Evolutionary conservation across 2,797 vertebrate genomes (phyloP).

Genomic region (Sparus aurata): DNA sequence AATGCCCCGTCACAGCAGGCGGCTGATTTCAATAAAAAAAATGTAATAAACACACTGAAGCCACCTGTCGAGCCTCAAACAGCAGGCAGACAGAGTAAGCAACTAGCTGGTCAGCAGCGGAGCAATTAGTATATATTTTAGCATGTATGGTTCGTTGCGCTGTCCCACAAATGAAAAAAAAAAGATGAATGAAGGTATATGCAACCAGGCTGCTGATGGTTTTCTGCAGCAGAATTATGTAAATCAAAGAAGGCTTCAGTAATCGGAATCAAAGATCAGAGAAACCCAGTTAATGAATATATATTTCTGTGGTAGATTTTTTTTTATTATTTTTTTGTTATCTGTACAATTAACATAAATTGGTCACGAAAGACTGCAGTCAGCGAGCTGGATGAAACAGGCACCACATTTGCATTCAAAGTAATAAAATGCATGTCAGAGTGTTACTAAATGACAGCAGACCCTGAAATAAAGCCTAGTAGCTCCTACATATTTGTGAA

Average conservation of each 20-base stretch:
- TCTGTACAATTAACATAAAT: not conserved
- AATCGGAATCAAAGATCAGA: not conserved
- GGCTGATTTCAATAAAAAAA: not conserved
- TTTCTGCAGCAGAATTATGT: not conserved
- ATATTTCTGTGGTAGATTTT: not conserved
- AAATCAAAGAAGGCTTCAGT: not conserved
- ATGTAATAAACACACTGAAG: not conserved
- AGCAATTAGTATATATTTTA: not conserved
- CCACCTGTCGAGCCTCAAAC: not conserved
- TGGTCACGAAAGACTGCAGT: not conserved
- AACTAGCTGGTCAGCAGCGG: not conserved
- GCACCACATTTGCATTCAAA: not conserved
- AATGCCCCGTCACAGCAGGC: not conserved
- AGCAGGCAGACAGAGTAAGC: not conserved
- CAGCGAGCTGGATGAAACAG: not conserved
- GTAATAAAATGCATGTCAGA: not conserved
- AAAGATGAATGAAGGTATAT: no score
- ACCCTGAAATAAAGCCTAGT: constrained; percentile 6
- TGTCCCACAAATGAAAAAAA: no score
- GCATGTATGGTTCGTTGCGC: not conserved
- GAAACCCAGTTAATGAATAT: not conserved
- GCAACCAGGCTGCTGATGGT: no score
- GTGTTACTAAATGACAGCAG: not conserved
- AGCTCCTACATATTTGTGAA: not conserved
- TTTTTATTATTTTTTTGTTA: not conserved